Conservation (phyloP, 2,797 vertebrate species). For the Chelonia mydas region DNA sequence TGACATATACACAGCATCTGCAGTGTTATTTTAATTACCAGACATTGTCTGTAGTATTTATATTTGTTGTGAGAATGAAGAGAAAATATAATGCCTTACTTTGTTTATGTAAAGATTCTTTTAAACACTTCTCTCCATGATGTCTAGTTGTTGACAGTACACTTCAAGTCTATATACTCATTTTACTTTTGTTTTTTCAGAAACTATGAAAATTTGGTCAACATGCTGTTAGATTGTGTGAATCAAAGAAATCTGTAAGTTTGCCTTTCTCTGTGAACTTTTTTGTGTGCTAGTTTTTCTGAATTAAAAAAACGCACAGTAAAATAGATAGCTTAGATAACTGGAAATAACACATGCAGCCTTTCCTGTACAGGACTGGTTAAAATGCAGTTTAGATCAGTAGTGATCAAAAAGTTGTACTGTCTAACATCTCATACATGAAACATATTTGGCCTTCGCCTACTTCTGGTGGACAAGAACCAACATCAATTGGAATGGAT, state of each 20-base stretch:
- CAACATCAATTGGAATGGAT: neutral
- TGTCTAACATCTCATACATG: neutral
- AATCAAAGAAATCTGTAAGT: slow-evolving; percentile 94
- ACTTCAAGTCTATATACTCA: neutral
- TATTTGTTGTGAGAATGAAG: neutral
- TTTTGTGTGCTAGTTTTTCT: neutral
- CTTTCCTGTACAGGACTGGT: accelerated
- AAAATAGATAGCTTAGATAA: neutral
- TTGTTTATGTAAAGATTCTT: neutral
- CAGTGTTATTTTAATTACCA: neutral
- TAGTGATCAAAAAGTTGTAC: neutral
- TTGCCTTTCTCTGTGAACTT: neutral
- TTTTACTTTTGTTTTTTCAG: slow-evolving; percentile 74
- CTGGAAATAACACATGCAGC: neutral
- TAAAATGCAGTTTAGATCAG: neutral
- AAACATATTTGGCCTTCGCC: neutral
- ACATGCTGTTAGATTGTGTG: slow-evolving; percentile 89
- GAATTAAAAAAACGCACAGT: neutral
- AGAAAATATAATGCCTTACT: accelerated
- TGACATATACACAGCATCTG: neutral
- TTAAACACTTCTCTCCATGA: neutral
- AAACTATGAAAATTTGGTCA: slow-evolving; percentile 91
- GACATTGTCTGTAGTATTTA: neutral
- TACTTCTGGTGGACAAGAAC: neutral
- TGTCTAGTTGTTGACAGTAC: neutral